Conservation (phyloP, 2,797 vertebrate species). For the Chlorospingus semifuscus region DNA sequence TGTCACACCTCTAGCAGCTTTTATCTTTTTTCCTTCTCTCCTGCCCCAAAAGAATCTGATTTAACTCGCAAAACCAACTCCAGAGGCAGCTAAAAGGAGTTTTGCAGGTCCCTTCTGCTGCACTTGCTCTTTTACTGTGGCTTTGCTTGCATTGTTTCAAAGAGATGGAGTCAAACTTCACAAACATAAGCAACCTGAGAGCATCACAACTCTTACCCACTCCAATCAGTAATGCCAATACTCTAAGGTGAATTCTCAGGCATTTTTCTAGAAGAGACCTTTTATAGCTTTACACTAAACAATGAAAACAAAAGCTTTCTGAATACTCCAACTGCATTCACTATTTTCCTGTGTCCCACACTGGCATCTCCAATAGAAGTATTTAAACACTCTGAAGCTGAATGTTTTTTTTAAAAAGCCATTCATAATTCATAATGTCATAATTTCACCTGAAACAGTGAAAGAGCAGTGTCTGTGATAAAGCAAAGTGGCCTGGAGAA, state of each 20-base stretch:
- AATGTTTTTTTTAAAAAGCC: neutral
- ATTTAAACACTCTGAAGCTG: neutral
- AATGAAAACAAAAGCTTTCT: neutral
- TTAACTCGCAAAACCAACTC: neutral
- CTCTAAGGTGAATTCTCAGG: neutral
- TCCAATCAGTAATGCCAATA: neutral
- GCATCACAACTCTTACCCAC: neutral
- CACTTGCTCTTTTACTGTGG: neutral
- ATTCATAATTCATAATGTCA: neutral
- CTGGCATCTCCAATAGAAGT: neutral
- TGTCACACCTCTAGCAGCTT: neutral
- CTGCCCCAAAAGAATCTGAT: neutral
- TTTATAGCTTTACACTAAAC: neutral
- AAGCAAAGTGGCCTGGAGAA: neutral
- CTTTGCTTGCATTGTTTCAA: neutral
- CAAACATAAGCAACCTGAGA: neutral
- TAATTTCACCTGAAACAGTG: neutral
- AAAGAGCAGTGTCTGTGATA: neutral
- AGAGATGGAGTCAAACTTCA: neutral
- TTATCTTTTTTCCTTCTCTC: neutral
- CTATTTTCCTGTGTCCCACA: neutral
- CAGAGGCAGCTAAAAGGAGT: neutral
- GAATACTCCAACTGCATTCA: neutral
- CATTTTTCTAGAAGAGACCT: neutral
- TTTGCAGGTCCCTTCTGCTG: neutral